Conservation (phyloP, 2,888 invertebrate species). For the Spodoptera littoralis region DNA sequence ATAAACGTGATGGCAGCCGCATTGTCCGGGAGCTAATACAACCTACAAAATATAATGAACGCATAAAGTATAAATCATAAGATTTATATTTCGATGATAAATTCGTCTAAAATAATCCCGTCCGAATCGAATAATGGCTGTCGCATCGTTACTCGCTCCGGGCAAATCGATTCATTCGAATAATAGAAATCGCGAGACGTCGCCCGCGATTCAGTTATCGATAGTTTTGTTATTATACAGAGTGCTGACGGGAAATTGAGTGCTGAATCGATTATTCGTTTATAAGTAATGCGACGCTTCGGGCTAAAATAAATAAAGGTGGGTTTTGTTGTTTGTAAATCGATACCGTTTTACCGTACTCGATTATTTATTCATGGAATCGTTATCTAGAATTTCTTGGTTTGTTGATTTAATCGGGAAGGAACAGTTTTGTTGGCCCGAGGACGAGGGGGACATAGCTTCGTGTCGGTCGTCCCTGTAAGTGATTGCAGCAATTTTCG, state of each 20-base stretch:
- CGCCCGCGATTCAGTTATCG: conserved; percentile 74
- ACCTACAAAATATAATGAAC: conserved; percentile 35
- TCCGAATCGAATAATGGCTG: conserved; percentile 69
- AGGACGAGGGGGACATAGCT: conserved; percentile 31
- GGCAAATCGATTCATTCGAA: conserved; percentile 74
- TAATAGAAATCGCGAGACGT: conserved; percentile 77
- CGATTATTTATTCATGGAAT: conserved; percentile 58
- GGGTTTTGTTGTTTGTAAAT: conserved; percentile 56
- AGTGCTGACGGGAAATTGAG: conserved; percentile 74
- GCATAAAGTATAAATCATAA: conserved; percentile 48
- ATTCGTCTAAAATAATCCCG: conserved; percentile 63
- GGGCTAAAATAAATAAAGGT: conserved; percentile 71
- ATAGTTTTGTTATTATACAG: conserved; percentile 78
- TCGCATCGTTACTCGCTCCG: conserved; percentile 67
- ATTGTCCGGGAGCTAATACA: conserved; percentile 38
- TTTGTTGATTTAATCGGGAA: conserved; percentile 51
- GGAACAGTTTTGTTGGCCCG: conserved; percentile 45
- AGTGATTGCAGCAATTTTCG: conserved; percentile 52
- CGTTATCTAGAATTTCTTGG: conserved; percentile 50
- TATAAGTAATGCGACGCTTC: conserved; percentile 72
- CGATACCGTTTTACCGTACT: conserved; percentile 56
- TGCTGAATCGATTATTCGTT: conserved; percentile 78
- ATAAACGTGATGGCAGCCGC: conserved; percentile 20
- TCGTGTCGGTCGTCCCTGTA: conserved; percentile 33
- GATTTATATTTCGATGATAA: conserved; percentile 61